Evolutionary conservation across 2,113 vertebrate genomes (phyloP).

Genomic region (Dinomys branickii): DNA sequence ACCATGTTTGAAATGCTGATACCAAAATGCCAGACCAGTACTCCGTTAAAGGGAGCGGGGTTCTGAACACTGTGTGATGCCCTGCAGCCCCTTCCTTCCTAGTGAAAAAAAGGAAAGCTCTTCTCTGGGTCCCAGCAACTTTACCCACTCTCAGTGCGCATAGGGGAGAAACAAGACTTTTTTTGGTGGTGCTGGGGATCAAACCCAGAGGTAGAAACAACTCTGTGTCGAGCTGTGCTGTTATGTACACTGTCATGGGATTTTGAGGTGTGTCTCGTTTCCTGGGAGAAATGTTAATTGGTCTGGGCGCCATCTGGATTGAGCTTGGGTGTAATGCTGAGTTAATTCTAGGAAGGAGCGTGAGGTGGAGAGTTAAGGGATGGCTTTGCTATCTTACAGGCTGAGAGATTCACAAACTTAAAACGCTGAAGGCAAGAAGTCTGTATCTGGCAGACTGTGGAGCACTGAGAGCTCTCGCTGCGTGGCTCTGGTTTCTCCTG

Average conservation of each 20-base stretch:
- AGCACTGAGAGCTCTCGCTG: background rate
- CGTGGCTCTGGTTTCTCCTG: background rate
- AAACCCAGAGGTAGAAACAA: background rate
- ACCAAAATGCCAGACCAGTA: background rate
- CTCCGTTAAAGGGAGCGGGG: background rate
- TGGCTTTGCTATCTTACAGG: background rate
- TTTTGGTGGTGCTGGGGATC: background rate
- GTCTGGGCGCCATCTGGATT: background rate
- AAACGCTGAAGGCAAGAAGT: background rate
- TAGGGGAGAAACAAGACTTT: background rate
- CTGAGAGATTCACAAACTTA: background rate
- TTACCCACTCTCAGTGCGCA: background rate
- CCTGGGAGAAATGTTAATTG: background rate
- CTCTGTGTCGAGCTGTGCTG: background rate
- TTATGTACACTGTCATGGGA: background rate
- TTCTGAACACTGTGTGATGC: too few relatives aligned
- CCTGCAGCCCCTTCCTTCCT: background rate
- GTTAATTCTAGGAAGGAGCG: background rate
- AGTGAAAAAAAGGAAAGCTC: background rate
- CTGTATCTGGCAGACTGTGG: background rate
- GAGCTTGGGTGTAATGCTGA: background rate
- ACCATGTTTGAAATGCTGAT: background rate
- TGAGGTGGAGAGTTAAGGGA: background rate
- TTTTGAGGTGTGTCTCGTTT: background rate
- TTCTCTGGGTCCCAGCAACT: background rate